A percentile compares a stretch with the other conserved stretches of the same genome.
These are phyloP conservation scores for Percopsis omiscomaycus DNA, from an alignment of 2,797 vertebrate species.

Conservation along the genomic window DNA sequence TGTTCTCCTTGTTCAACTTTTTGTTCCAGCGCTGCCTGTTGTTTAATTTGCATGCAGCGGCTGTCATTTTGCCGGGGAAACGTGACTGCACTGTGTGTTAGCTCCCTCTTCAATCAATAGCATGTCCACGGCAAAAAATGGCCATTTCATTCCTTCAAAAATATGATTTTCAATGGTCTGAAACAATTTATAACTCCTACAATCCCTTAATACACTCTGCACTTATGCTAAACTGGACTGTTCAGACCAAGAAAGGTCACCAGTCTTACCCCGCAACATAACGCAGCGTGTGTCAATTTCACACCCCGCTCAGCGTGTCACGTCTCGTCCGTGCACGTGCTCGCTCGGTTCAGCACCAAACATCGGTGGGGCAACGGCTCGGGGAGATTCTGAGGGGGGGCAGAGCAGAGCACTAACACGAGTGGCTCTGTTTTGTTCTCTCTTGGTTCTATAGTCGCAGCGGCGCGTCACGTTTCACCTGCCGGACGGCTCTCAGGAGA, in stretches of 20 bases:
- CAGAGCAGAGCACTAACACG: constrained; percentile 86
- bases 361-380: constrained; percentile 15
- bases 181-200: constrained; percentile 16
- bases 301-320: constrained; percentile 42
- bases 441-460: constrained; percentile 97
- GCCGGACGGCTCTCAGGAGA: constrained; percentile 99
- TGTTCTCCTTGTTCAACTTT: constrained; percentile 45
- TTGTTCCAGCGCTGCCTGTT: constrained; percentile 29
- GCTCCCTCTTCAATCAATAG: constrained; percentile 42
- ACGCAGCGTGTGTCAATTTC: constrained; percentile 18
- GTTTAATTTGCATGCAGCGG: constrained; percentile 54
- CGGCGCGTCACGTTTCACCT: constrained; percentile 99
- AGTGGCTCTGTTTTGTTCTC: constrained; percentile 87
- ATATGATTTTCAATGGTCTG: constrained; percentile 15
- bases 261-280: neutral
- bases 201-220: constrained; percentile 20
- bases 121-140: constrained; percentile 41
- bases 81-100: constrained; percentile 65
- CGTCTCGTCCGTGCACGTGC: constrained; percentile 32
- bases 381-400: constrained; percentile 61
- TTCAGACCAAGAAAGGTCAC: constrained; percentile 25
- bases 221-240: constrained; percentile 28
- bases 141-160: constrained; percentile 19
- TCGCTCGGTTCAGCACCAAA: constrained; percentile 42
- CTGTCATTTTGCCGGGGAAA: constrained; percentile 72